These are phyloP conservation scores for Tetropium fuscum DNA, from an alignment of 2,888 invertebrate genomes.

Conservation along the genomic window DNA sequence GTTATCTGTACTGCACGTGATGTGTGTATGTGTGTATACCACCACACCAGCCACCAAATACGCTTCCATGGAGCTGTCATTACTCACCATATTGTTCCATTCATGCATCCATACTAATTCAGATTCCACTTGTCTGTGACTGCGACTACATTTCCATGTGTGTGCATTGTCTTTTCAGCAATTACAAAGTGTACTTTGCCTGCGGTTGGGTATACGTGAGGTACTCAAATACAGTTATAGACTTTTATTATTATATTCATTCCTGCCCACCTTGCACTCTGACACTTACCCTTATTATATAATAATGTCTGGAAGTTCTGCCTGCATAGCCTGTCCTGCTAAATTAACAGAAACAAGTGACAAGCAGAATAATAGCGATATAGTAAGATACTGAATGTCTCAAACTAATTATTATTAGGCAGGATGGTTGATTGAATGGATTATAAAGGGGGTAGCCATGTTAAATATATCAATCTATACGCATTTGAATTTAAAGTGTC, in stretches of 20 bases:
- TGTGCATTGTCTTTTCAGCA: slow-evolving; percentile 72
- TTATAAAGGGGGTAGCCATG: too few species aligned
- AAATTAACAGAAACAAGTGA: too few species aligned
- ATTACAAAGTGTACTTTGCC: slow-evolving; percentile 87
- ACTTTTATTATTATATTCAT: slow-evolving; percentile 24
- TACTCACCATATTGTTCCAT: slow-evolving; percentile 47
- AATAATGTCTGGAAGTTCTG: slow-evolving; percentile 8
- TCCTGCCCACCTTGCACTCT: slow-evolving; percentile 34
- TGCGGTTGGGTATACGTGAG: slow-evolving; percentile 89
- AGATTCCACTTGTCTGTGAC: slow-evolving; percentile 41
- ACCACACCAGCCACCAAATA: slow-evolving; percentile 33
- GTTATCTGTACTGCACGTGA: slow-evolving; percentile 49
- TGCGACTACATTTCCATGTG: slow-evolving; percentile 49
- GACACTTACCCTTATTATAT: slow-evolving; percentile 24
- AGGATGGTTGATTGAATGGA: too few species aligned
- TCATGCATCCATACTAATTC: slow-evolving; percentile 47
- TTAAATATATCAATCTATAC: too few species aligned
- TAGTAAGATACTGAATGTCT: too few species aligned
- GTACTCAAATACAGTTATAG: slow-evolving; percentile 68
- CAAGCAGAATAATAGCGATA: too few species aligned
- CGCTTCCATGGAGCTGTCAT: slow-evolving; percentile 38
- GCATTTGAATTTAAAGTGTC: too few species aligned
- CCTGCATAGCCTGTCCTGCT: slow-evolving; percentile 16
- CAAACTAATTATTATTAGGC: too few species aligned
- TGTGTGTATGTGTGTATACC: too few species aligned